Percentiles rank a stretch among this genome's conserved stretches.
Conservation (phyloP, 2,113 vertebrate species). For the Phalacrocorax aristotelis region DNA sequence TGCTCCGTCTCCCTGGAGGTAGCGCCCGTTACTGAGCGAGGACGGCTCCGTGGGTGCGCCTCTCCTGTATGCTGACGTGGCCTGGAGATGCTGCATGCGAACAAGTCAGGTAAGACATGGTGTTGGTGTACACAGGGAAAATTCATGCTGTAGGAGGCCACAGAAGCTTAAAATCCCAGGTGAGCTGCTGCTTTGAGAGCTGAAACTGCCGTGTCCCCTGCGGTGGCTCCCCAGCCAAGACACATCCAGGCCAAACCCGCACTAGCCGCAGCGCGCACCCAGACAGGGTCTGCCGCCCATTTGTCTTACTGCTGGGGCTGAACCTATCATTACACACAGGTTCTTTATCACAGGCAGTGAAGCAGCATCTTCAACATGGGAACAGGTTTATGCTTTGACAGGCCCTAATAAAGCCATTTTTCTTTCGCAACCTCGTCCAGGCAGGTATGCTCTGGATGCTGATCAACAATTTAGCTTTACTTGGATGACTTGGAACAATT, state of each 20-base stretch:
- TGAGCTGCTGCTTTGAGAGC: background rate
- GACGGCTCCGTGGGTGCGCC: fast-evolving
- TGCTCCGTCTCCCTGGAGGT: background rate
- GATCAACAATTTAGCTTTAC: constrained; percentile 32
- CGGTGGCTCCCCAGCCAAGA: background rate
- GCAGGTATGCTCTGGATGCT: constrained; percentile 34
- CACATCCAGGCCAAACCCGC: background rate
- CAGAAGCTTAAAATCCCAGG: background rate
- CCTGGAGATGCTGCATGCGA: fast-evolving
- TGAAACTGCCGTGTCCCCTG: fast-evolving
- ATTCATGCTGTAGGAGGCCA: background rate
- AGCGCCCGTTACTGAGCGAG: fast-evolving
- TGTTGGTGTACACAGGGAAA: background rate
- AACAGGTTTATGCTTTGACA: background rate
- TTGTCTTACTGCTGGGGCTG: background rate
- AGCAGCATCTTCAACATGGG: background rate
- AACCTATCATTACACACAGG: background rate
- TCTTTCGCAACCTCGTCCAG: background rate
- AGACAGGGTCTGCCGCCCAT: background rate
- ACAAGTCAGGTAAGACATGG: background rate
- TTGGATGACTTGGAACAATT: constrained; percentile 9
- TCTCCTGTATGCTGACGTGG: fast-evolving
- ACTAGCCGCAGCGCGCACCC: fast-evolving
- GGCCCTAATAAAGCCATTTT: constrained; percentile 46
- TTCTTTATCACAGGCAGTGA: background rate